Percentiles rank a stretch among this genome's conserved stretches.
These are phyloP conservation scores for Conistra vaccinii DNA, from an alignment of 2,888 invertebrate species.

Conservation along the genomic window DNA sequence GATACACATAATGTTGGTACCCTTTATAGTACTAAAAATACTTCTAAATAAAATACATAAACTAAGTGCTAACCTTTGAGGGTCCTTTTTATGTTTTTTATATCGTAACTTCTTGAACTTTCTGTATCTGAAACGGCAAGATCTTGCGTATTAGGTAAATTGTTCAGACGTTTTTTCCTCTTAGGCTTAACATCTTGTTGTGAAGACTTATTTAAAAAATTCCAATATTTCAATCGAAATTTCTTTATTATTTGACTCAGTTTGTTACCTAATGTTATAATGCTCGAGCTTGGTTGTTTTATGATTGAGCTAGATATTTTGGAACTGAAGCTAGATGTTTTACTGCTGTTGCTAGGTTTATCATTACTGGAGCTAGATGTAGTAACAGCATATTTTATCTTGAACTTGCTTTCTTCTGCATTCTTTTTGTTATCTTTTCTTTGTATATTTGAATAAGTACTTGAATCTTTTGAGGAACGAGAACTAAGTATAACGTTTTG, in stretches of 20 bases:
- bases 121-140: constrained; percentile 6
- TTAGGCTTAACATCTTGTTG: neutral
- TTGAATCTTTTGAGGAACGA: constrained; percentile 5
- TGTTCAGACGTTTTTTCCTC: neutral
- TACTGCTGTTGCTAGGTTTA: neutral
- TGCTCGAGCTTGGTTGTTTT: constrained; percentile 11
- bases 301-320: neutral
- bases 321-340: neutral
- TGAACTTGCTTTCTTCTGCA: neutral
- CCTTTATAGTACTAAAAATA: neutral
- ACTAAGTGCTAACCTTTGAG: constrained; percentile 32
- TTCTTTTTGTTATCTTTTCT: neutral
- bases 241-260: constrained; percentile 15
- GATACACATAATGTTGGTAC: too few species aligned
- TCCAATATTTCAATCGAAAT: constrained; percentile 26
- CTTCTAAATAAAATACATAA: neutral
- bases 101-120: neutral
- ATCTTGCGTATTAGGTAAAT: constrained; percentile 14
- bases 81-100: constrained; percentile 19
- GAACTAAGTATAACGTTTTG: constrained; percentile 4
- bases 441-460: neutral
- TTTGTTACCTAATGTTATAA: constrained; percentile 30
- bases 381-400: neutral
- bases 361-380: constrained; percentile 21
- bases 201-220: constrained; percentile 32